These are phyloP conservation scores for Tribolium castaneum DNA, from an alignment of 1,140 invertebrate species.

Conservation along the genomic window DNA sequence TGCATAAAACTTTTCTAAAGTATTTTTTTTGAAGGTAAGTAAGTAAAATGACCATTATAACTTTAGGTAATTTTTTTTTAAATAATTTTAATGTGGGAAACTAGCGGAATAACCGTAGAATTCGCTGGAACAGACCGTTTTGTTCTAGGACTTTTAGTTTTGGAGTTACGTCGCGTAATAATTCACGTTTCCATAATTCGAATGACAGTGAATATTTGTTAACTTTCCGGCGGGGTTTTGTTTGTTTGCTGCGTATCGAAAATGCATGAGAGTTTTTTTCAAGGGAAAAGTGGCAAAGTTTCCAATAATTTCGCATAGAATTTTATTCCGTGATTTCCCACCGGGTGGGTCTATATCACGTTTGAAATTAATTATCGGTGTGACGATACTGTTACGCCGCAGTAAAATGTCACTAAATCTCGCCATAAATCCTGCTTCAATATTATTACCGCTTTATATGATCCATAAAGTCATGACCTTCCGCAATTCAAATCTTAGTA, in stretches of 20 bases:
- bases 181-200: neutral
- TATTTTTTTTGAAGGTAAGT: too few relatives aligned
- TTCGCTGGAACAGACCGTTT: too few relatives aligned
- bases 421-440: neutral
- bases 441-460: slow-evolving; percentile 20
- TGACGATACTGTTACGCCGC: slow-evolving; percentile 14
- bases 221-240: neutral
- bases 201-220: neutral
- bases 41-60: too few relatives aligned
- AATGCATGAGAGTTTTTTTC: neutral
- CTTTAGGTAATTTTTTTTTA: too few relatives aligned
- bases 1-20: too few relatives aligned
- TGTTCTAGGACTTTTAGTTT: too few relatives aligned
- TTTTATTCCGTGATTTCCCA: slow-evolving; percentile 18
- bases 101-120: too few relatives aligned
- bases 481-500: slow-evolving; percentile 1
- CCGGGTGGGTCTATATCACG: slow-evolving; percentile 13
- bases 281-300: neutral
- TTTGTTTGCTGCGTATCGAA: neutral
- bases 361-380: slow-evolving; percentile 39
- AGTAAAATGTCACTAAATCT: slow-evolving; percentile 17
- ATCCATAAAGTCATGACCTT: slow-evolving; percentile 18
- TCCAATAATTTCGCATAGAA: slow-evolving; percentile 5
- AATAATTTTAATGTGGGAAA: too few relatives aligned
- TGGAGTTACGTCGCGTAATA: neutral